Percentiles rank a stretch among this genome's conserved stretches.
Evolutionary conservation across 2,113 vertebrate genomes (phyloP).

Genomic region (Hystrix cristata): DNA sequence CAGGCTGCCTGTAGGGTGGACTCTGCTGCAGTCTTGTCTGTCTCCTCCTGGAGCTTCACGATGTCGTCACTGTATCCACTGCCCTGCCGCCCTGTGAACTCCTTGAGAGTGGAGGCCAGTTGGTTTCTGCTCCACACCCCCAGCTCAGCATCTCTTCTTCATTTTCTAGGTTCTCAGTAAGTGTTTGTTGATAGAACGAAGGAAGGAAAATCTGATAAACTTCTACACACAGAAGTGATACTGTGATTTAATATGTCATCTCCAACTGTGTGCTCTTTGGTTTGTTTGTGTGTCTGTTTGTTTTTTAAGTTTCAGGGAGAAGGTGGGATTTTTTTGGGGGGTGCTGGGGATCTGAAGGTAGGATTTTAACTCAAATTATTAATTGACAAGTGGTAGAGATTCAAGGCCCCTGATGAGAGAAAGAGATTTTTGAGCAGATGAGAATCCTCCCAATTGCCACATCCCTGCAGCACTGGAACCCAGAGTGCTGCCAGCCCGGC

Average conservation of each 20-base stretch:
- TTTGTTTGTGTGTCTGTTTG: background rate
- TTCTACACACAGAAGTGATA: background rate
- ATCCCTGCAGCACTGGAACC: background rate
- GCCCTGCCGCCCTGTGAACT: background rate
- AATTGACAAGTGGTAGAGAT: background rate
- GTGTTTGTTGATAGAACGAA: background rate
- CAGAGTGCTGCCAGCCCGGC: background rate
- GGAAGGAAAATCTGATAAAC: background rate
- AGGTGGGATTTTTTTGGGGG: background rate
- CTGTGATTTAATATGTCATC: background rate
- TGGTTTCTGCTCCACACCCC: background rate
- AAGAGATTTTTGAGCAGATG: constrained; percentile 3
- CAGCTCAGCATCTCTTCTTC: background rate
- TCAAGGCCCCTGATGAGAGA: background rate
- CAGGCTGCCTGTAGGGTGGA: background rate
- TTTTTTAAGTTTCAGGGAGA: constrained; percentile 7
- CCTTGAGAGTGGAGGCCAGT: background rate
- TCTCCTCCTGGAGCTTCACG: background rate
- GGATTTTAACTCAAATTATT: background rate
- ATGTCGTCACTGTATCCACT: background rate
- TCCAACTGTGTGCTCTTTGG: background rate
- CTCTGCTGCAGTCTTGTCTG: background rate
- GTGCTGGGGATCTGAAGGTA: background rate
- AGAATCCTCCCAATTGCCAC: background rate
- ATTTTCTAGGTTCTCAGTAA: background rate